Conservation (phyloP, 2,113 vertebrate species). For the Hemibates koningsi region DNA sequence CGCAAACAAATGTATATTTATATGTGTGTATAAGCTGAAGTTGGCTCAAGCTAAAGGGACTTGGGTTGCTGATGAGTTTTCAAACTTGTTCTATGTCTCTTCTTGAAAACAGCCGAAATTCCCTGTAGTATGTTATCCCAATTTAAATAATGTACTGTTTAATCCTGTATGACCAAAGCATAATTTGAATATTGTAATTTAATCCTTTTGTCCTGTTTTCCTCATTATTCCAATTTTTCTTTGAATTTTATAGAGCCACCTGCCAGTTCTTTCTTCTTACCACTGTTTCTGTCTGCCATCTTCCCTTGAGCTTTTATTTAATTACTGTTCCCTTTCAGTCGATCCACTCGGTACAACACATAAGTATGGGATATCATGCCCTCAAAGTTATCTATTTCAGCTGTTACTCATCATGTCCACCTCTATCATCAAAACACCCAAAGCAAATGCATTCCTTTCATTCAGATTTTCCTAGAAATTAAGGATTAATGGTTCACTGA, state of each 20-base stretch:
- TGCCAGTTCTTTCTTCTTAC: not conserved
- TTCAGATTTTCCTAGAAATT: not conserved
- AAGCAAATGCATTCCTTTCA: not conserved
- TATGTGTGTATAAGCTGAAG: not conserved
- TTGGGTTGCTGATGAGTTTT: not conserved
- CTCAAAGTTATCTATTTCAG: not conserved
- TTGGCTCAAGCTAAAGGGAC: not conserved
- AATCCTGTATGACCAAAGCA: not conserved
- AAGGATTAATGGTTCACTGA: not conserved
- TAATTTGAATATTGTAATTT: not conserved
- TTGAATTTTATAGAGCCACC: not conserved
- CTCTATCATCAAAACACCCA: not conserved
- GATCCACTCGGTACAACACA: not conserved
- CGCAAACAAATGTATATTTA: not conserved
- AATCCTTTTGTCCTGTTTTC: not conserved
- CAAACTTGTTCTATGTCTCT: not conserved
- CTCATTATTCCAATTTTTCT: not conserved
- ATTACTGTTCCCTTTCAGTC: not conserved
- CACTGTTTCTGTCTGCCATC: not conserved
- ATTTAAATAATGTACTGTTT: not conserved
- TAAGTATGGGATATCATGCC: not conserved
- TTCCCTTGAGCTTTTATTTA: not conserved
- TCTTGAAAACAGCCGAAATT: not conserved
- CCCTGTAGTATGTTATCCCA: not conserved
- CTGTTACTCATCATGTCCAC: not conserved